Conservation (phyloP, 1,140 invertebrate species). For the Psilanteris sp. region DNA sequence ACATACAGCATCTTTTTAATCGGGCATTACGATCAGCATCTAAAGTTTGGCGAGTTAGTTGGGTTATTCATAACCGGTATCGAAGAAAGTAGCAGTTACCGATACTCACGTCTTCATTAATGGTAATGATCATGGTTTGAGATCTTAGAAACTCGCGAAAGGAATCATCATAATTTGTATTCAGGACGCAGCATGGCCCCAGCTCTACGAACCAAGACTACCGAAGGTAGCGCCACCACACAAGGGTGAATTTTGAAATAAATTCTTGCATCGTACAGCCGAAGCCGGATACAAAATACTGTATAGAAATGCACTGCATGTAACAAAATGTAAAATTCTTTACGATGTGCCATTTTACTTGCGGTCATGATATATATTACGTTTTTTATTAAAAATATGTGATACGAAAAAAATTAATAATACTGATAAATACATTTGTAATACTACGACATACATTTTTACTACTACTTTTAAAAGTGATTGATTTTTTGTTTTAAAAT, state of each 20-base stretch:
- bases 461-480: too few species aligned
- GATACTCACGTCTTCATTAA: slow-evolving; percentile 73
- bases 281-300: slow-evolving; percentile 39
- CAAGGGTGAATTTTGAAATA: slow-evolving; percentile 70
- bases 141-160: slow-evolving; percentile 66
- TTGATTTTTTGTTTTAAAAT: too few species aligned
- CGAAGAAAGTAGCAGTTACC: slow-evolving; percentile 43
- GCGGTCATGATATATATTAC: slow-evolving; percentile 9
- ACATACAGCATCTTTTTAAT: slow-evolving; percentile 55
- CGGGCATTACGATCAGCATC: slow-evolving; percentile 63
- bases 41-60: slow-evolving; percentile 57
- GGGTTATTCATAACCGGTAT: slow-evolving; percentile 60
- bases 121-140: slow-evolving; percentile 72
- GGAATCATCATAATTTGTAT: slow-evolving; percentile 75
- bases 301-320: slow-evolving; percentile 30
- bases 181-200: slow-evolving; percentile 64
- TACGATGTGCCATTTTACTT: slow-evolving; percentile 28
- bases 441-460: too few species aligned
- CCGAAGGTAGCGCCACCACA: slow-evolving; percentile 19
- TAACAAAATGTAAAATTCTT: slow-evolving; percentile 55
- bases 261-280: slow-evolving; percentile 62
- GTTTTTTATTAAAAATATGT: slow-evolving; percentile 32
- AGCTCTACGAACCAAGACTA: slow-evolving; percentile 30
- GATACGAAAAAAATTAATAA: too few species aligned
- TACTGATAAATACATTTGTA: too few species aligned